phyloP scores from a whole-genome alignment of 1,140 invertebrate species.

The Philopotamus ludificatus region DNA sequence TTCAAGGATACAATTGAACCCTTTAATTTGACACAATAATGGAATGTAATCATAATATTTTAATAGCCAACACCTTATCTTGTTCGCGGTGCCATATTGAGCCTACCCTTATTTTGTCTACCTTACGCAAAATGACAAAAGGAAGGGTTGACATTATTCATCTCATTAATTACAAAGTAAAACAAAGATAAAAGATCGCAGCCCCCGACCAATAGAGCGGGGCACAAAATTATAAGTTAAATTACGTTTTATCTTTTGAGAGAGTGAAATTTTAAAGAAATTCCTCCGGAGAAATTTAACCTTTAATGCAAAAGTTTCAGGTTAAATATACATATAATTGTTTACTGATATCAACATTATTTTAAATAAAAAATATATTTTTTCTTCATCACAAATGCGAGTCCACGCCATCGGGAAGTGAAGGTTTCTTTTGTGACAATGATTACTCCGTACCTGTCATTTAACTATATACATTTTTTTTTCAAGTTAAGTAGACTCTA shows the following conservation, averaged over 20 bases:
- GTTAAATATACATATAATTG: too few species aligned
- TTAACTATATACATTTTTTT: conserved; percentile 37
- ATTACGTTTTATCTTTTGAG: conserved; percentile 36
- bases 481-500: not conserved
- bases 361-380: conserved; percentile 26
- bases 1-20: conserved; percentile 33
- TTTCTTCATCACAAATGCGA: conserved; percentile 33
- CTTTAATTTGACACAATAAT: conserved; percentile 36
- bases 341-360: too few species aligned
- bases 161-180: conserved; percentile 43
- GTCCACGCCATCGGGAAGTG: conserved; percentile 15
- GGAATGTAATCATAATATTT: conserved; percentile 36
- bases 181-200: conserved; percentile 42
- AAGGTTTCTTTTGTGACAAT: conserved; percentile 39
- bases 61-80: conserved; percentile 38
- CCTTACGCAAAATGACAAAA: conserved; percentile 38
- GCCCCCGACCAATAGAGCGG: conserved; percentile 21
- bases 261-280: too few species aligned
- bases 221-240: conserved; percentile 33
- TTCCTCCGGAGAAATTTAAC: too few species aligned
- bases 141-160: conserved; percentile 42
- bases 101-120: conserved; percentile 33
- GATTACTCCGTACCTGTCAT: conserved; percentile 42
- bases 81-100: conserved; percentile 35
- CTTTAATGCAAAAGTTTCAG: too few species aligned